Base-by-base conservation (phyloP, 1,140 invertebrate genomes). In the Ectropis grisescens region DNA sequence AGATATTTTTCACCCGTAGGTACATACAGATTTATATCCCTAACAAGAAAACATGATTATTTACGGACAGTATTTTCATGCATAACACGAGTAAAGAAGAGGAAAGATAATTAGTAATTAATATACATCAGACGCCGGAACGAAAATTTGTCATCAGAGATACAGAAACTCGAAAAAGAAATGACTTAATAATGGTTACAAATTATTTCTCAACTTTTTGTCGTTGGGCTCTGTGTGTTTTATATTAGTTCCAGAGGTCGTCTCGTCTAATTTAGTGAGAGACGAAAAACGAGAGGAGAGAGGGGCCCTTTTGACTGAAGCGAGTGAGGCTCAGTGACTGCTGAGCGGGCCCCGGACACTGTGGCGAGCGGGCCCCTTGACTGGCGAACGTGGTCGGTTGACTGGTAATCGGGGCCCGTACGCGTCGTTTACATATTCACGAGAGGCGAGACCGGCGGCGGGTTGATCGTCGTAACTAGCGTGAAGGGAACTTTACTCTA, bases 401-500 rank as follows among this genome's bases (percentile, higher is more conserved):
- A n/a, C n/a, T n/a, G n/a, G n/a, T n/a, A n/a, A n/a, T n/a, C n/a
- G n/a, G n/a, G n/a, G n/a, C n/a, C n/a, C n/a, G n/a, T n/a, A 22
- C 19, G 4, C 4, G 9, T 9, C 19, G 9, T 22, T 22, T 22
- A 4, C 19, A 4, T 22, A 22, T n/a, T n/a, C n/a, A n/a, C n/a
- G 19, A 9, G 4, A 5, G 4, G 4, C 19, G 19, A 5, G 19
- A 4, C 9, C 19, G 19, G 19, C 19, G 19, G 4, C 19, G 19
- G 9, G 19, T 41, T 41, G 45, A 33, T 48, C 37, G 33, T 31
- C 32, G 46, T 43, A 33, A 24, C 23, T 30, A 30, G 39, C 42
- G 37, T 37, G 41, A 41, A 49, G 40, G 43, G 41, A 56, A 62
- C 49, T 62, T 58, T 56, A 41, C 41, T 54, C 51, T 57, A 49